Conservation (phyloP, 1,140 invertebrate genomes). For the Olivierus martensii region DNA sequence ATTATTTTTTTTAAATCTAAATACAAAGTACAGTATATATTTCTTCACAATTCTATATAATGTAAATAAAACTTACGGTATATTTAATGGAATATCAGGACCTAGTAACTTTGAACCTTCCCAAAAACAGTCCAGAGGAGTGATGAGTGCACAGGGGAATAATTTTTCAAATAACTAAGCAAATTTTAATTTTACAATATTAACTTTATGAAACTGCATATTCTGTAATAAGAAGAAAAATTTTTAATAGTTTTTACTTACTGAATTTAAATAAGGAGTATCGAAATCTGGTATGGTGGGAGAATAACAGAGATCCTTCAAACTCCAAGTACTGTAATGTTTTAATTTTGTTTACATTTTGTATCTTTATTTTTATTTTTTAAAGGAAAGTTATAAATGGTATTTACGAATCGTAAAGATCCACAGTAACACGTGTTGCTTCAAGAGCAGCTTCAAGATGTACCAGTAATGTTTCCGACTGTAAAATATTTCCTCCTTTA, state of each 20-base stretch:
- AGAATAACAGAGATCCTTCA: conserved; percentile 58
- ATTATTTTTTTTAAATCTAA: no score
- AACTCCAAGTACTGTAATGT: conserved; percentile 64
- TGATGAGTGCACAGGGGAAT: conserved; percentile 91
- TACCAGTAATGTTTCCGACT: conserved; percentile 58
- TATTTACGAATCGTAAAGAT: conserved; percentile 74
- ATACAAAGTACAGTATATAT: no score
- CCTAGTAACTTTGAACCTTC: conserved; percentile 92
- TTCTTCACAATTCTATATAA: no score
- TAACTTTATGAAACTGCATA: no score
- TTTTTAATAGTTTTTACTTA: no score
- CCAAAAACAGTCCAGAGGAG: conserved; percentile 98
- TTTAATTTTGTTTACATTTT: conserved; percentile 17
- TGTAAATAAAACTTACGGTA: conserved; percentile 78
- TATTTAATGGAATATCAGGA: conserved; percentile 64
- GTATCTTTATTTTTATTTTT: no score
- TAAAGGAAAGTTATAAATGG: background rate
- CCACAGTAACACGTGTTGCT: conserved; percentile 69
- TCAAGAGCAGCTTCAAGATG: conserved; percentile 62
- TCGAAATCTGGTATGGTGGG: conserved; percentile 79
- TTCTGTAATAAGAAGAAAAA: no score
- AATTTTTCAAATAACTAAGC: conserved; percentile 73
- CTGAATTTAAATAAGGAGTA: conserved; percentile 59
- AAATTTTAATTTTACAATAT: no score
- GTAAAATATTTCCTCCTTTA: conserved; percentile 54